phyloP scores from a whole-genome alignment of 35 echinoderm and acorn worm species.

The Holothuria glaberrima region DNA sequence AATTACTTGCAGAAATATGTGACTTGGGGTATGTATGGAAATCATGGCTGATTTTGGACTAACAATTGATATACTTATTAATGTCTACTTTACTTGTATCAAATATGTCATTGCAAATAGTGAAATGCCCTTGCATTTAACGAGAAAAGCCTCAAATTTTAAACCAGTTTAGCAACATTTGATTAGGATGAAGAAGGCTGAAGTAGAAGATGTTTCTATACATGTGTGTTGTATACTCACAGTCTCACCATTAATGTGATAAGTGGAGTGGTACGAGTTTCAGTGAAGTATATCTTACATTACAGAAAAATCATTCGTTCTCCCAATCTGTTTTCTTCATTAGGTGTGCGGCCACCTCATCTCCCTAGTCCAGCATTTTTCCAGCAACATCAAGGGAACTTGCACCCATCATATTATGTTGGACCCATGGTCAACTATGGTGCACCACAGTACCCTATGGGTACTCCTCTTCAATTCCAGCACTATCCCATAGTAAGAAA shows the following conservation, averaged over 20 bases:
- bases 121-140: no score
- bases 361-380: constrained; percentile 58
- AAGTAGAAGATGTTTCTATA: not conserved
- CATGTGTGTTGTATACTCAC: not conserved
- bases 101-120: no score
- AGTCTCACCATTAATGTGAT: not conserved
- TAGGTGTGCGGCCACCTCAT: constrained; percentile 37
- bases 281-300: no score
- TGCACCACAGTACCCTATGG: constrained; percentile 38
- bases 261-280: no score
- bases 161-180: no score
- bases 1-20: no score
- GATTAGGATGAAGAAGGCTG: not conserved
- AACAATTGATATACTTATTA: no score
- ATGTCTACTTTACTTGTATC: no score
- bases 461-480: constrained; percentile 30
- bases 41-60: no score
- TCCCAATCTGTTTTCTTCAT: not conserved
- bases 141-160: no score
- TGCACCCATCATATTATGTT: constrained; percentile 20
- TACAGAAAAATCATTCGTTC: not conserved
- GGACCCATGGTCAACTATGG: constrained; percentile 50
- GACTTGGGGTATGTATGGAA: no score
- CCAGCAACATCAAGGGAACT: constrained; percentile 36
- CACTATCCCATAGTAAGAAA: constrained; percentile 29